These are phyloP conservation scores for Heterohyrax brucei DNA, from an alignment of 2,797 vertebrate species.

Conservation along the genomic window DNA sequence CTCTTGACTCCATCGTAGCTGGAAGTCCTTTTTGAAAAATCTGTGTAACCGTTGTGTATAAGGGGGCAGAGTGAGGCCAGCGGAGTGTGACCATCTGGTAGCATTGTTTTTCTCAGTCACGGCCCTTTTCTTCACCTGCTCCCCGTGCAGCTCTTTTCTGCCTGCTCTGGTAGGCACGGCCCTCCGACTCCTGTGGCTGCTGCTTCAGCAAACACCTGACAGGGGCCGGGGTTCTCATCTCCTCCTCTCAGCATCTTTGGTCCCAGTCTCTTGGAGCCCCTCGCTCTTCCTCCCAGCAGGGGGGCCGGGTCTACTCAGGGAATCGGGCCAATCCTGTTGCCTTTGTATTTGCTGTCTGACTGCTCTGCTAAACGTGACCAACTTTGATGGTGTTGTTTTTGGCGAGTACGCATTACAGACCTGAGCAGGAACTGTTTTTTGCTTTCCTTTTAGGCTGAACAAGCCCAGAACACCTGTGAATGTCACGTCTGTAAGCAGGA, in stretches of 20 bases:
- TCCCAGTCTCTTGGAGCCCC: not conserved
- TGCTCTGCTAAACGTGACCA: not conserved
- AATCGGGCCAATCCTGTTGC: no score
- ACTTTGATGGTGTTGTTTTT: not conserved
- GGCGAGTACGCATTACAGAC: no score
- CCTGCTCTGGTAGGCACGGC: not conserved
- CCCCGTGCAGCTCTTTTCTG: not conserved
- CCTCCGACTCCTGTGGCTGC: not conserved
- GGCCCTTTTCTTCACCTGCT: not conserved
- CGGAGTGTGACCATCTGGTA: not conserved
- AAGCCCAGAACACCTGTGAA: constrained; percentile 95
- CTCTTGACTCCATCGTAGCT: not conserved
- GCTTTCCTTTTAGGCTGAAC: constrained; percentile 92
- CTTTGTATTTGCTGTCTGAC: not conserved
- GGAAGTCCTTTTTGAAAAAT: not conserved
- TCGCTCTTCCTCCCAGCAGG: not conserved
- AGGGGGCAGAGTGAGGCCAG: not conserved
- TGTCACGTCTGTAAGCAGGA: constrained; percentile 99
- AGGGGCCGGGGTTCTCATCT: not conserved
- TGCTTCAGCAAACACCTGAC: no score
- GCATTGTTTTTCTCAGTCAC: not conserved
- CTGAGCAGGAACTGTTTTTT: constrained; percentile 14
- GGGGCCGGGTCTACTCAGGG: not conserved
- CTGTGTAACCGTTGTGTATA: not conserved
- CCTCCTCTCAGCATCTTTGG: not conserved